Evolutionary conservation across 2,797 vertebrate genomes (phyloP), one percentile per base, ranked within the genome.

Genomic region (Pangasius macronema): DNA sequence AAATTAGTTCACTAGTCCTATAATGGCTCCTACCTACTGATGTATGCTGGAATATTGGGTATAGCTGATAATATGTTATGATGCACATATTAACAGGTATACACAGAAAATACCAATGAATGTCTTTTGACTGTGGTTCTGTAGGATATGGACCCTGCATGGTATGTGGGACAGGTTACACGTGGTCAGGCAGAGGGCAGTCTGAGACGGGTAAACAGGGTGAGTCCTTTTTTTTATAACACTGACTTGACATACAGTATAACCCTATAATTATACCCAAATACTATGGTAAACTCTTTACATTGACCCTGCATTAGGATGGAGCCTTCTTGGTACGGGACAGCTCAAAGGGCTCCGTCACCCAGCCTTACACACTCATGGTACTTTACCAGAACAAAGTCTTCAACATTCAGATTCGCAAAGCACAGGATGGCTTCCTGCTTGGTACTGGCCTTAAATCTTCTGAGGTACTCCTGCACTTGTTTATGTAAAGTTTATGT

Each of bases 341-440:
- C 94, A 99, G 98, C 92, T 97, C 97, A 55, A 95, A 94, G 65
- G 96, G 97, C 92, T 95, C 93, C 10, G 1, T 63, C 2, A 91
- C 91, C 55, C 98, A 99, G 86, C 98, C 98, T 0, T 99, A 96
- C 49, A 98, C 98, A 0, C 96, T 99, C 83, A 99, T 99, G 98
- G 98, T 99, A 30, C 90, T 97, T 86, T 98, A 97, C 95, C 97
- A 97, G 94, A 93, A 95, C 53, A 99, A 99, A 90, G 98, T 99
- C 77, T 99, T 96, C 93, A 99, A 99, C 93, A 97, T 99, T 92
- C 98, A 98, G 95, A 98, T 99, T 89, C 94, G 97, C 14, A 97
- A 95, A 83, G 88, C 95, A 9, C 91, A 91, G 4, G 89, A 94
- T 10, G 85, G 94, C 0, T 99, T 96, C 82, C 89, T 97, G 88